Evolutionary conservation across 2,888 invertebrate species (phyloP).

Genomic region (Troides aeacus): DNA sequence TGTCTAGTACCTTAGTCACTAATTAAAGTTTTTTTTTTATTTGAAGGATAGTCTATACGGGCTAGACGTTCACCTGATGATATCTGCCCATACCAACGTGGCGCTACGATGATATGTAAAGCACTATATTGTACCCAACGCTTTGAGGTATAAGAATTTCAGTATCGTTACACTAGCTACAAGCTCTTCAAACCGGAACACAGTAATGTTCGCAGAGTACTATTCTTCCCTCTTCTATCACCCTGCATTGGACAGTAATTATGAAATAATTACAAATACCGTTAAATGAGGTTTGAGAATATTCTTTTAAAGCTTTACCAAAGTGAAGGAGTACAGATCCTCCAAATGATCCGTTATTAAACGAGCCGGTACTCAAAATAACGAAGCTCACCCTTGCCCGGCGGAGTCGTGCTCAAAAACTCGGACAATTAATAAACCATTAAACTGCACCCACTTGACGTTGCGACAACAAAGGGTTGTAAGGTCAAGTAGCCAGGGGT

Average conservation of each 20-base stretch:
- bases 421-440: conserved; percentile 29
- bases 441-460: conserved; percentile 15
- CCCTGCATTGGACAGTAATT: neutral
- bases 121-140: too few relatives aligned
- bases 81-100: too few relatives aligned
- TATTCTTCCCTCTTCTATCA: neutral
- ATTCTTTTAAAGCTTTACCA: neutral
- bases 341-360: neutral
- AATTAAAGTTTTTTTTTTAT: too few relatives aligned
- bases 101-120: too few relatives aligned
- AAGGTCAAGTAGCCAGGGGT: conserved; percentile 8
- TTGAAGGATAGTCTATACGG: too few relatives aligned
- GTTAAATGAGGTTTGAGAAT: neutral
- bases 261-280: neutral
- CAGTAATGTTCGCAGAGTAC: too few relatives aligned
- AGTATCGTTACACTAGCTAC: too few relatives aligned
- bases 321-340: neutral
- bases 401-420: conserved; percentile 17
- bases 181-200: too few relatives aligned
- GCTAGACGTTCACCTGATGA: too few relatives aligned
- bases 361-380: neutral
- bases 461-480: conserved; percentile 14
- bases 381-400: conserved; percentile 17
- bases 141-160: too few relatives aligned
- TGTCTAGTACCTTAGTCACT: too few relatives aligned